Conservation (phyloP, 92 coral and sea anemone genomes). For the Ricordea florida region DNA sequence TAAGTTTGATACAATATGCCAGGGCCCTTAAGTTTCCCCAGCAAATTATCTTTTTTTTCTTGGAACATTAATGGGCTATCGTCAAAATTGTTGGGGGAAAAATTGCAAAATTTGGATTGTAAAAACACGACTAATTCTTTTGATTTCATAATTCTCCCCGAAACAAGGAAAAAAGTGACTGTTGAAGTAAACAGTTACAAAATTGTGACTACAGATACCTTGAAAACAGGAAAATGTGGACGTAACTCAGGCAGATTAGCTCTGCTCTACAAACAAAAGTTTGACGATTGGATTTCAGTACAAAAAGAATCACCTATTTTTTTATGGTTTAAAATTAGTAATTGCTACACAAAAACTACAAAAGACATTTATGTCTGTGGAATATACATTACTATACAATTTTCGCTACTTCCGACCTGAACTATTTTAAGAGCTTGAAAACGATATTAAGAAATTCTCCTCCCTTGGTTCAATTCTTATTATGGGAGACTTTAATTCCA, state of each 20-base stretch:
- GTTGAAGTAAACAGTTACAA: not conserved
- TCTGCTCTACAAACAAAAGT: not conserved
- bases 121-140: not conserved
- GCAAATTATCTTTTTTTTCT: not conserved
- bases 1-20: not conserved
- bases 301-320: not conserved
- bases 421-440: constrained; percentile 39
- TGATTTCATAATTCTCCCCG: not conserved
- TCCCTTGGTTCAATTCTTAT: constrained; percentile 6
- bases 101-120: not conserved
- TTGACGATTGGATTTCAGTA: no score
- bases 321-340: not conserved
- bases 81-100: not conserved
- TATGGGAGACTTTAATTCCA: constrained; percentile 43
- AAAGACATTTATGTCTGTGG: not conserved
- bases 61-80: constrained; percentile 9
- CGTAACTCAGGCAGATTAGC: not conserved
- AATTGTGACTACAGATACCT: not conserved
- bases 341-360: not conserved
- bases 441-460: constrained; percentile 13
- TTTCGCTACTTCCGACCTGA: constrained; percentile 16
- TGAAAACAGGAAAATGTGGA: not conserved
- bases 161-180: no score
- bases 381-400: constrained; percentile 15
- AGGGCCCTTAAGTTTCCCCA: not conserved